phyloP scores from a whole-genome alignment of 2,888 invertebrate species.

The Caenorhabditis afra region DNA sequence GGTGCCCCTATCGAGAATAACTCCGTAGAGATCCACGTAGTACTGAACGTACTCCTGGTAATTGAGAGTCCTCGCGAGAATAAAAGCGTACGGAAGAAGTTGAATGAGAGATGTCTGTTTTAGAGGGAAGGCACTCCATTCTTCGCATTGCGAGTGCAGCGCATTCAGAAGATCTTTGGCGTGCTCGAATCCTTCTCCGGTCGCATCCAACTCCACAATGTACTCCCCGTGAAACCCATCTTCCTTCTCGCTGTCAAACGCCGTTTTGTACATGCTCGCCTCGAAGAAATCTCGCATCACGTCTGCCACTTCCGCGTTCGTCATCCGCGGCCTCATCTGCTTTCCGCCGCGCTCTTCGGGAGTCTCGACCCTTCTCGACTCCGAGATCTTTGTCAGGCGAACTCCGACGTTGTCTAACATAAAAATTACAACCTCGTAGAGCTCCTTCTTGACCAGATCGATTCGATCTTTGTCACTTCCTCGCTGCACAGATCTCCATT shows the following conservation, averaged over 20 bases:
- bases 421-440: slow-evolving; percentile 18
- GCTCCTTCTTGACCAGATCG: slow-evolving; percentile 9
- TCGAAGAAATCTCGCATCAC: slow-evolving; percentile 26
- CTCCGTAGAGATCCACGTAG: slow-evolving; percentile 8
- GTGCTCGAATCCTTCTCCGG: slow-evolving; percentile 20
- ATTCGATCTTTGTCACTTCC: slow-evolving; percentile 5
- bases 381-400: neutral
- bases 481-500: slow-evolving; percentile 44
- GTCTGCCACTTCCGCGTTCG: slow-evolving; percentile 20
- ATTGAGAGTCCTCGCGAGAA: slow-evolving; percentile 11
- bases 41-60: slow-evolving; percentile 27
- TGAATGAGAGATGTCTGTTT: slow-evolving; percentile 13
- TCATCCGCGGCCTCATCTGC: slow-evolving; percentile 44
- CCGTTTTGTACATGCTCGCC: slow-evolving; percentile 1
- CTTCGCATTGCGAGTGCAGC: slow-evolving; percentile 42
- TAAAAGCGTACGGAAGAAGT: slow-evolving; percentile 23
- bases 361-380: slow-evolving; percentile 10
- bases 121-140: slow-evolving; percentile 12
- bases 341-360: slow-evolving; percentile 59
- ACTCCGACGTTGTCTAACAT: slow-evolving; percentile 46
- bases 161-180: slow-evolving; percentile 23
- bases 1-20: neutral
- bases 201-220: slow-evolving; percentile 14
- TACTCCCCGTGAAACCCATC: slow-evolving; percentile 1
- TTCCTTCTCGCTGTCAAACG: neutral